phyloP scores from a whole-genome alignment of 1,140 invertebrate genomes.

The Macrobrachium rosenbergii region DNA sequence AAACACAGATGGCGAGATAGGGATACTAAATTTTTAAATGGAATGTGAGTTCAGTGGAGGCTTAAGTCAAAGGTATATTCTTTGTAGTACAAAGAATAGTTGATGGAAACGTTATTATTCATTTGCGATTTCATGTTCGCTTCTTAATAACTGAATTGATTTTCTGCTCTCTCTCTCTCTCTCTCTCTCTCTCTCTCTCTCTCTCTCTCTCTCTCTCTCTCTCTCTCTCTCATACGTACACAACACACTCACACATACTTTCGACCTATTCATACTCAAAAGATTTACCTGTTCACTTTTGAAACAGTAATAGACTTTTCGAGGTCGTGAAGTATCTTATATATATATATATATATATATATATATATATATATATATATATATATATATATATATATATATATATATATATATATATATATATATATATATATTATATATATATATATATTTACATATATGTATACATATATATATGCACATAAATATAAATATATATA shows the following conservation, averaged over 20 bases:
- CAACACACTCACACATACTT: no score
- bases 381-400: conserved; percentile 31
- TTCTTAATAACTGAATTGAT: neutral
- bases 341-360: neutral
- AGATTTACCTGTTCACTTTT: neutral
- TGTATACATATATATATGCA: conserved; percentile 40
- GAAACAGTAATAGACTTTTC: neutral
- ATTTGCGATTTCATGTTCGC: neutral
- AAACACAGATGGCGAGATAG: neutral
- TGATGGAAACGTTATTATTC: neutral
- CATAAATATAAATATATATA: conserved; percentile 27
- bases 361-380: conserved; percentile 12
- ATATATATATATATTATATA: conserved; percentile 24
- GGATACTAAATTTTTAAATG: neutral
- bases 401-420: conserved; percentile 45
- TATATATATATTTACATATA: conserved; percentile 6
- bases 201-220: conserved; percentile 17
- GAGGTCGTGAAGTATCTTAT: neutral
- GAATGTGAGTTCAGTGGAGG: no score
- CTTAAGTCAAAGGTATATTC: no score
- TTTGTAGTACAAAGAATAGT: no score
- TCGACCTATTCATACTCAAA: neutral
- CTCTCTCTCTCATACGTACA: conserved; percentile 1
- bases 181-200: conserved; percentile 32
- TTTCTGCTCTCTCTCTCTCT: neutral